Evolutionary conservation across 1,140 invertebrate genomes (phyloP), one percentile per base, ranked within the genome.

Genomic region (Drosophila burlai): DNA sequence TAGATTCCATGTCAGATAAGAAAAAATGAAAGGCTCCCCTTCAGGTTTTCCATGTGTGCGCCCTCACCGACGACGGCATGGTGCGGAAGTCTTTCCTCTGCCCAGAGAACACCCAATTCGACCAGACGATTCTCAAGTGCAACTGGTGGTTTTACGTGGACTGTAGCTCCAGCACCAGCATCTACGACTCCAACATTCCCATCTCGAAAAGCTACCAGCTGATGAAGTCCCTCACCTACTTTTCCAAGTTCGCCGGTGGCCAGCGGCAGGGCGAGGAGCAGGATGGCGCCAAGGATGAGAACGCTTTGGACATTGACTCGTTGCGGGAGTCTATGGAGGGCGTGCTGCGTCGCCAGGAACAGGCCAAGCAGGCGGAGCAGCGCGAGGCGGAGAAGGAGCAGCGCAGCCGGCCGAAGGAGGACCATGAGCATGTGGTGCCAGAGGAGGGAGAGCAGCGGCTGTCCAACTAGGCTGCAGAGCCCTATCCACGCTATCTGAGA

Each of bases 91-190:
- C 97, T 42, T 98, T 98, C 92, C 93, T 97, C 15, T 98, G 97
- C 90, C 97, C 97, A 0, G 97, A 97, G 92, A 97, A 96, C 18
- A 98, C 97, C 0, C 94, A 97, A 16, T 98, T 98, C 92, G 97
- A 98, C 91, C 96, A 97, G 91, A 97, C 97, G 5, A 97, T 98
- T 58, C 94, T 98, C 0, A 97, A 97, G 90, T 98, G 97, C 93
- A 98, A 98, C 91, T 98, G 97, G 97, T 97, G 97, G 96, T 97
- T 97, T 93, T 97, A 97, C 93, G 97, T 97, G 0, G 97, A 98
- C 84, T 98, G 97, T 92, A 96, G 97, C 93, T 94, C 95, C 38
- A 97, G 97, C 1, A 95, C 95, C 75, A 95, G 94, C 57, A 93
- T 97, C 40, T 98, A 97, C 92, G 97, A 97, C 81, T 97, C 97